Percentiles rank a stretch among this genome's conserved stretches.
phyloP scores from a whole-genome alignment of 2,113 vertebrate species.

The Festucalex cinctus region DNA sequence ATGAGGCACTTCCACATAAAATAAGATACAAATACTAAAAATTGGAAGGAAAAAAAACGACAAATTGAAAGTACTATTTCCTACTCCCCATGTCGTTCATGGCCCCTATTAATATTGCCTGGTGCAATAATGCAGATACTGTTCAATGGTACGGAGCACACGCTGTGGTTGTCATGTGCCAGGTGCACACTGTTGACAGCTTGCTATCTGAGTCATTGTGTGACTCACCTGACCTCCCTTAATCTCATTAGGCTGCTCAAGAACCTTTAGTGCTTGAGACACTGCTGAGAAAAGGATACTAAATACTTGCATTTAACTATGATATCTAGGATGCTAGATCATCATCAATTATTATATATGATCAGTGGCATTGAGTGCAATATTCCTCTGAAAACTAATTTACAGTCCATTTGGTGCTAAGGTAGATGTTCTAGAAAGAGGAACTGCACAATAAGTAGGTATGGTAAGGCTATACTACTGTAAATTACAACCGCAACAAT shows the following conservation, averaged over 20 bases:
- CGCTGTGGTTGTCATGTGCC: neutral
- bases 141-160: neutral
- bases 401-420: neutral
- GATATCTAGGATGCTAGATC: neutral
- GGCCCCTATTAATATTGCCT: neutral
- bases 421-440: neutral
- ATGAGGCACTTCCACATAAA: too few species aligned
- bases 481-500: neutral
- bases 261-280: conserved; percentile 11
- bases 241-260: conserved; percentile 43
- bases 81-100: neutral
- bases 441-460: neutral
- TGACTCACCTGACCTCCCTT: conserved; percentile 27
- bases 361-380: too few species aligned
- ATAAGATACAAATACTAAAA: too few species aligned
- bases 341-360: neutral
- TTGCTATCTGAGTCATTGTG: conserved; percentile 13
- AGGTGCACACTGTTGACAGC: neutral
- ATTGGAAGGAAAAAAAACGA: too few species aligned
- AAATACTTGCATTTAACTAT: neutral
- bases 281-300: conserved; percentile 2
- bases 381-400: neutral
- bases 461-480: too few species aligned
- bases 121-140: neutral
- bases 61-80: too few species aligned